A percentile compares a stretch with the other conserved stretches of the same genome.
phyloP scores from a whole-genome alignment of 2,888 invertebrate species.

The Apodemia zela region DNA sequence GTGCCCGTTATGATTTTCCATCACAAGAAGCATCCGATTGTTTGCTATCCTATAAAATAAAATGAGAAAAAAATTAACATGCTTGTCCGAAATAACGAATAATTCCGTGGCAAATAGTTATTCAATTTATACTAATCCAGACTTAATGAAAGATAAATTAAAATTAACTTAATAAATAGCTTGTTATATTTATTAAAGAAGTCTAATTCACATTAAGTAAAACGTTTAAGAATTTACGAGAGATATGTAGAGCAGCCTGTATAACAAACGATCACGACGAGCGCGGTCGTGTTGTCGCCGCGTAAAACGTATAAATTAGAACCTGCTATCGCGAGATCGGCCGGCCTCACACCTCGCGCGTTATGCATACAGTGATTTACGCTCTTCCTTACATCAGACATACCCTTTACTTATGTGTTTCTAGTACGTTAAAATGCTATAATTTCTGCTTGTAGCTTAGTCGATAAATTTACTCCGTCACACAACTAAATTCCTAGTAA shows the following conservation, averaged over 20 bases:
- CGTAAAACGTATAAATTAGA: slow-evolving; percentile 78
- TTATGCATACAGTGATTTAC: slow-evolving; percentile 69
- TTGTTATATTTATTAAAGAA: not conserved
- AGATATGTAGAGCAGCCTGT: slow-evolving; percentile 43
- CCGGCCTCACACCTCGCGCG: slow-evolving; percentile 77
- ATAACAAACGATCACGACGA: slow-evolving; percentile 47
- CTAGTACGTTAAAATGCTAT: slow-evolving; percentile 44
- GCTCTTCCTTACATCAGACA: slow-evolving; percentile 55
- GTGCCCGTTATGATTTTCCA: no score
- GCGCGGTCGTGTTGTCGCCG: slow-evolving; percentile 70
- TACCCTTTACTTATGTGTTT: slow-evolving; percentile 47
- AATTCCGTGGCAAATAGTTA: no score
- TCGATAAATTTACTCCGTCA: slow-evolving; percentile 17
- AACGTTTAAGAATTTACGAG: slow-evolving; percentile 23
- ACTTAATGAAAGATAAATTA: not conserved
- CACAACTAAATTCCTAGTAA: slow-evolving; percentile 4
- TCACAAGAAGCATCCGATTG: no score
- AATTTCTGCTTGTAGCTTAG: slow-evolving; percentile 10
- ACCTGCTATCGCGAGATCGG: slow-evolving; percentile 70
- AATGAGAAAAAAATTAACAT: no score
- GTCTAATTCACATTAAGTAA: slow-evolving; percentile 12
- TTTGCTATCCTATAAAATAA: no score
- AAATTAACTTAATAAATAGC: not conserved
- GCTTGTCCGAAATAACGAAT: no score
- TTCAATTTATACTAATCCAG: no score